A percentile compares a stretch with the other conserved stretches of the same genome.
Evolutionary conservation across 2,797 vertebrate species (phyloP).

Genomic region (Lophotriccus pileatus): DNA sequence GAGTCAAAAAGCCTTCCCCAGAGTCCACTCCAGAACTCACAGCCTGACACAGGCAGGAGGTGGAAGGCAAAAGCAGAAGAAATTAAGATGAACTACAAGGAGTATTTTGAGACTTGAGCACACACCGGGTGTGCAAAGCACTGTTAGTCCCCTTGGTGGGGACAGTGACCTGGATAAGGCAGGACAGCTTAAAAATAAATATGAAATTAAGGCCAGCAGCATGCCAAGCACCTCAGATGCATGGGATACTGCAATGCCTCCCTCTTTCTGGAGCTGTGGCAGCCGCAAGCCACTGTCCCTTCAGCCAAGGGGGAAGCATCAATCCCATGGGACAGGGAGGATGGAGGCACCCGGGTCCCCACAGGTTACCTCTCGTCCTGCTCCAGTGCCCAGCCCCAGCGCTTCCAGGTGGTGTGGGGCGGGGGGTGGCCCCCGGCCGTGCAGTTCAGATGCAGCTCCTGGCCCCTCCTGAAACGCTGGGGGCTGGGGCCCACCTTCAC

Average conservation of each 20-base stretch:
- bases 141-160: neutral
- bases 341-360: rapidly evolving
- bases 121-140: neutral
- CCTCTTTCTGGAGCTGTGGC: neutral
- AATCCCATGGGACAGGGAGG: neutral
- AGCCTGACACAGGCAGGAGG: neutral
- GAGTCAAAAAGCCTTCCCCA: neutral
- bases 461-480: conserved; percentile 79
- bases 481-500: conserved; percentile 80
- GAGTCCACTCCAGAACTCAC: neutral
- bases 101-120: neutral
- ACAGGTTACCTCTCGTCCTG: conserved; percentile 79
- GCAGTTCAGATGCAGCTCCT: conserved; percentile 85
- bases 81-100: neutral
- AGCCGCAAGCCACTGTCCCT: neutral
- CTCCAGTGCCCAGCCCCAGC: conserved; percentile 77
- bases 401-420: conserved; percentile 83
- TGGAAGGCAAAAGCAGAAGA: neutral
- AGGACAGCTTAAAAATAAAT: neutral
- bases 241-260: neutral
- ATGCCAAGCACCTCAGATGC: neutral
- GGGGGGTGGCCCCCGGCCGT: conserved; percentile 81
- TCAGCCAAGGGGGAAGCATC: neutral
- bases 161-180: neutral
- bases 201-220: neutral